Percentiles rank a stretch among this genome's conserved stretches.
Conservation (phyloP, 2,797 vertebrate genomes). For the Lagodon rhomboides region DNA sequence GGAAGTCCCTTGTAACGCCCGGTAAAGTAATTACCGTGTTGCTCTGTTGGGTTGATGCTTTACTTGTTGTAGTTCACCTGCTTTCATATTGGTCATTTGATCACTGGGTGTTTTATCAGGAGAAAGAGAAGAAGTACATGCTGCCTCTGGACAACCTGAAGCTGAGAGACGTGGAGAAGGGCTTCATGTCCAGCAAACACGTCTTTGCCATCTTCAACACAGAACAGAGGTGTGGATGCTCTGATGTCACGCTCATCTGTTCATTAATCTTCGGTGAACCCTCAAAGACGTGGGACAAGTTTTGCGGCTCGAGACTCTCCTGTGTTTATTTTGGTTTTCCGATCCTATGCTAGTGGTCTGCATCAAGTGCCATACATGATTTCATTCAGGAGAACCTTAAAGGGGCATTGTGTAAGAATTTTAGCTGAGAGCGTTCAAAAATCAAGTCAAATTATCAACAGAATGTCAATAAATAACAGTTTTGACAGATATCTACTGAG, state of each 20-base stretch:
- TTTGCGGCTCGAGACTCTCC: no score
- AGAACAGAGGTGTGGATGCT: conserved; percentile 90
- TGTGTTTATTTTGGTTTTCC: no score
- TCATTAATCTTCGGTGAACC: not conserved
- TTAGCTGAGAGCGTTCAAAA: no score
- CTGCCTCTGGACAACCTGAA: conserved; percentile 98
- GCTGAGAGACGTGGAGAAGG: conserved; percentile 95
- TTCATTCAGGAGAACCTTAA: no score
- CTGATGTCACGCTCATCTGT: not conserved
- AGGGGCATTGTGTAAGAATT: no score
- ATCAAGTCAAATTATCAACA: no score
- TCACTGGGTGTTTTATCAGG: conserved; percentile 79
- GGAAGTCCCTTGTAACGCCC: not conserved
- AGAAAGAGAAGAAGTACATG: conserved; percentile 99
- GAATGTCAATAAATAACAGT: no score
- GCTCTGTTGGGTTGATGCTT: not conserved
- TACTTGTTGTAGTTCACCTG: not conserved
- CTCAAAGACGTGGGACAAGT: no score
- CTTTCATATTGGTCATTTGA: not conserved
- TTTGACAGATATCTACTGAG: no score
- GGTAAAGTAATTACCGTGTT: not conserved
- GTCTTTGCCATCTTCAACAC: conserved; percentile 97
- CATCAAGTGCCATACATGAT: no score
- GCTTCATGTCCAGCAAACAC: conserved; percentile 98
- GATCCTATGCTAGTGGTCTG: no score